Percentiles rank a stretch among this genome's conserved stretches.
These are phyloP conservation scores for Pygathrix nemaeus DNA, from an alignment of 2,113 vertebrate species.

Conservation along the genomic window DNA sequence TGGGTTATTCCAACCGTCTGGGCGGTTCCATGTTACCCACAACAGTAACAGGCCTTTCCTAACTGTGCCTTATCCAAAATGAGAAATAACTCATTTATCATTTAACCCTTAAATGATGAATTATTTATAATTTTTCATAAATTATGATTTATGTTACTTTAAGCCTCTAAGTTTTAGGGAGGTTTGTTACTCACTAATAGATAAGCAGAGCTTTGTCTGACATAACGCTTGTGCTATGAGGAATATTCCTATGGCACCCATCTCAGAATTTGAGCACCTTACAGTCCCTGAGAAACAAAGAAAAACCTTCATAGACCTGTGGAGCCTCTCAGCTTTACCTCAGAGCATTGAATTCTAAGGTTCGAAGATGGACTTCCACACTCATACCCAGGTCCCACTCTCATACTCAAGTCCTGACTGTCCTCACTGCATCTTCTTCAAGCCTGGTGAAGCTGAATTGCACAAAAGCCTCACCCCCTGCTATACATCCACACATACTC, in stretches of 20 bases:
- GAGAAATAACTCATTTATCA: not conserved
- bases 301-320: not conserved
- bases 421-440: not conserved
- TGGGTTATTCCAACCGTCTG: not conserved
- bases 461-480: not conserved
- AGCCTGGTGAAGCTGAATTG: not conserved
- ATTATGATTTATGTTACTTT: not conserved
- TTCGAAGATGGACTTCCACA: not conserved
- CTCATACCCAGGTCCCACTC: not conserved
- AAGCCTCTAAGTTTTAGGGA: constrained; percentile 7
- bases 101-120: not conserved
- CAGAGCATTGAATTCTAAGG: not conserved
- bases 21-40: not conserved
- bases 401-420: not conserved
- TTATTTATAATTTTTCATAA: no score
- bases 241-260: not conserved
- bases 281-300: constrained; percentile 15
- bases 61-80: constrained; percentile 8
- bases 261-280: not conserved
- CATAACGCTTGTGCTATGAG: not conserved
- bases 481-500: not conserved
- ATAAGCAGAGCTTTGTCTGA: not conserved
- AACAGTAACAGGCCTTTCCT: not conserved
- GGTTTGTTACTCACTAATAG: not conserved
- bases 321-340: not conserved